Evolutionary conservation across 1,140 invertebrate species (phyloP).

Genomic region (Streblospio benedicti): DNA sequence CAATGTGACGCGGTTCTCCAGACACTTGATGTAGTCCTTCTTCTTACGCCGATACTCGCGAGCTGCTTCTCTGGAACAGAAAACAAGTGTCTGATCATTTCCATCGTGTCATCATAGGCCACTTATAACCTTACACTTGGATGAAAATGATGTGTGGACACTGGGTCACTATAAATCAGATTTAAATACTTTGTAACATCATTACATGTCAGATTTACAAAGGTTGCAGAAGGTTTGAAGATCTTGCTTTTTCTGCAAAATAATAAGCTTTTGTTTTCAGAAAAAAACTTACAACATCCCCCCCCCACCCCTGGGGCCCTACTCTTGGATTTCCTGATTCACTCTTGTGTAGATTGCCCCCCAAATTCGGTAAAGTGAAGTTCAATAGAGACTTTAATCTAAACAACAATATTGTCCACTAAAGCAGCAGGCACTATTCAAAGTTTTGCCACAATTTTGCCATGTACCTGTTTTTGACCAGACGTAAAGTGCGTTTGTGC

Average conservation of each 20-base stretch:
- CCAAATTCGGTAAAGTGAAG: neutral
- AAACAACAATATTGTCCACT: neutral
- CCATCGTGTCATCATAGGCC: neutral
- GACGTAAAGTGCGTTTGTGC: constrained; percentile 82
- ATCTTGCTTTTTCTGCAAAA: neutral
- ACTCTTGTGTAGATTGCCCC: neutral
- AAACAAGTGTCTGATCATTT: neutral
- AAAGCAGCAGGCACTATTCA: no score
- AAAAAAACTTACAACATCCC: neutral
- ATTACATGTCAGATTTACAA: neutral
- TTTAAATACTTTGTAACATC: neutral
- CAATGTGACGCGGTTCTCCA: constrained; percentile 97
- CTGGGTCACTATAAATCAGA: neutral
- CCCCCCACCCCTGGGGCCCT: neutral
- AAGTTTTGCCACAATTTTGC: no score
- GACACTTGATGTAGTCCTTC: constrained; percentile 99
- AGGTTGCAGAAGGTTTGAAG: neutral
- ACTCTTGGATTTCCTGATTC: neutral
- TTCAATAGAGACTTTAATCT: neutral
- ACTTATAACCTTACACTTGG: neutral
- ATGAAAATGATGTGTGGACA: neutral
- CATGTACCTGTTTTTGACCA: constrained; percentile 80
- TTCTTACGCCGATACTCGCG: constrained; percentile 98
- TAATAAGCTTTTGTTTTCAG: neutral
- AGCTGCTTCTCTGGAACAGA: constrained; percentile 76